These are phyloP conservation scores for Eupithecia subfuscata DNA, from an alignment of 2,888 invertebrate species.

Conservation along the genomic window DNA sequence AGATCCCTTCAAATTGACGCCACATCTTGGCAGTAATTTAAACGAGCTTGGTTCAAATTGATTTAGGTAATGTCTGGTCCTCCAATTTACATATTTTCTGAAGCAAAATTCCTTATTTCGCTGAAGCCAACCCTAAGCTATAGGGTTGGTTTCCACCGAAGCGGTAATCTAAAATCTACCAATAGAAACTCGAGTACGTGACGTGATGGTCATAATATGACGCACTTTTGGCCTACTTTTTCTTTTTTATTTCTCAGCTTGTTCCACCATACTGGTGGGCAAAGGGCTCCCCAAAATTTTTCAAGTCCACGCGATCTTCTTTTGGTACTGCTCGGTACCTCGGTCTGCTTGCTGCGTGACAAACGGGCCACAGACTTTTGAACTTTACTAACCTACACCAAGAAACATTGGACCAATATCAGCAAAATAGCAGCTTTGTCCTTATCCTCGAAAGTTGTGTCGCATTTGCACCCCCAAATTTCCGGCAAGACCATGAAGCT, in stretches of 20 bases:
- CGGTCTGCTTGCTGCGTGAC: not conserved
- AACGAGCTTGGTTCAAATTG: slow-evolving; percentile 4
- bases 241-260: not conserved
- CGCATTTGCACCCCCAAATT: not conserved
- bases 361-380: not conserved
- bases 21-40: slow-evolving; percentile 2
- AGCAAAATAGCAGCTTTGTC: not conserved
- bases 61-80: not conserved
- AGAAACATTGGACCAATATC: not conserved
- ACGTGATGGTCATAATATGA: not conserved
- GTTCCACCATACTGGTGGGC: not conserved
- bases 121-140: not conserved
- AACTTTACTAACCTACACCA: slow-evolving; percentile 2
- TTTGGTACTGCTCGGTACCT: not conserved
- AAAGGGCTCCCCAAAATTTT: not conserved
- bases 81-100: slow-evolving; percentile 6
- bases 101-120: not conserved
- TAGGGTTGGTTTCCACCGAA: not conserved
- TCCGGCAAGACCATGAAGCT: not conserved
- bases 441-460: not conserved
- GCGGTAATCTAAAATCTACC: not conserved
- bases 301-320: not conserved
- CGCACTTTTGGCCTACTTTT: not conserved
- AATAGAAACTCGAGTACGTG: not conserved
- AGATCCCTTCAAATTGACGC: not conserved